phyloP scores from a whole-genome alignment of 2,888 invertebrate species.

The Drosophila neonasuta region DNA sequence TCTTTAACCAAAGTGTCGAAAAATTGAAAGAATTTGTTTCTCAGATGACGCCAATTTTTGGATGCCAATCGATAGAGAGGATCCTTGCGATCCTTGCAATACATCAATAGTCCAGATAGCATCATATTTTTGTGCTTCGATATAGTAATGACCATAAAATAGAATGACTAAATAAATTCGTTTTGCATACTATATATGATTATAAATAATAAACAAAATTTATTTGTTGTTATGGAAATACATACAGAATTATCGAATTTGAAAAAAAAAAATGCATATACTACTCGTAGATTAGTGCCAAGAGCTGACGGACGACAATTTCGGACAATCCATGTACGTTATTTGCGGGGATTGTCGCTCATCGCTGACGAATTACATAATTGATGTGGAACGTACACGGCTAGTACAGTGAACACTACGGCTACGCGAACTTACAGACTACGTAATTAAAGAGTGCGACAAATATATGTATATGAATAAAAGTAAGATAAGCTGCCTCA shows the following conservation, averaged over 20 bases:
- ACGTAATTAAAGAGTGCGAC: conserved; percentile 4
- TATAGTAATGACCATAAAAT: too few relatives aligned
- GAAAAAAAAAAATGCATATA: conserved; percentile 13
- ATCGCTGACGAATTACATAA: conserved; percentile 2
- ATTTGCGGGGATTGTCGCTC: background rate
- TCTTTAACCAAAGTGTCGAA: too few relatives aligned
- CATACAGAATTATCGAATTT: background rate
- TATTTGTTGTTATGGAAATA: conserved; percentile 11
- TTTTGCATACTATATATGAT: conserved; percentile 8
- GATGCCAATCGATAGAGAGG: too few relatives aligned
- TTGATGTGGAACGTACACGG: background rate
- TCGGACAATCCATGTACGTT: conserved; percentile 7
- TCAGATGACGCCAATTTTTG: too few relatives aligned
- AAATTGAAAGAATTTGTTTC: too few relatives aligned
- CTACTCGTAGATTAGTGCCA: background rate
- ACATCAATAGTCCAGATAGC: too few relatives aligned
- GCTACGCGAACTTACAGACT: conserved; percentile 33
- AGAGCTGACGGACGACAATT: background rate
- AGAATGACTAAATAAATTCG: too few relatives aligned
- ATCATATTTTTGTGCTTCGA: too few relatives aligned
- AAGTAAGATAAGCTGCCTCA: background rate
- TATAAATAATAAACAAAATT: conserved; percentile 29
- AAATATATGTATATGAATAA: background rate
- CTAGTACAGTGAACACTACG: conserved; percentile 40
- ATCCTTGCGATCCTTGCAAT: too few relatives aligned